Evolutionary conservation across 2,888 invertebrate species (phyloP).

Genomic region (Ophion obscuratus): DNA sequence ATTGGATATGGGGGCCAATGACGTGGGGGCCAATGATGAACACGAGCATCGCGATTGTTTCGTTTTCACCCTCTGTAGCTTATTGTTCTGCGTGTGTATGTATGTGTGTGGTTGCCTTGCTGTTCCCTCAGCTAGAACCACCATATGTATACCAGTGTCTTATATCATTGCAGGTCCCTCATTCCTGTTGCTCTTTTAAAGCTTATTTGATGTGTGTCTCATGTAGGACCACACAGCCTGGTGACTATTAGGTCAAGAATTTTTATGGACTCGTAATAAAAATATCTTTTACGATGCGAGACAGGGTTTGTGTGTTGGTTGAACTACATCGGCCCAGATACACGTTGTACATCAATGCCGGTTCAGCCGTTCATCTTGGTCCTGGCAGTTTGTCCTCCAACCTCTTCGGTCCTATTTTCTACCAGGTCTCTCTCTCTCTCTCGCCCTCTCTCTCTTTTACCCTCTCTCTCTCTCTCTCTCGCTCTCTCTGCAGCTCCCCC

Average conservation of each 20-base stretch:
- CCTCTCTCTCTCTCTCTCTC: no score
- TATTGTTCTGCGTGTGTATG: conserved; percentile 42
- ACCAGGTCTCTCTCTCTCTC: background rate
- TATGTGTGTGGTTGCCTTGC: background rate
- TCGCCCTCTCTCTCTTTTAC: no score
- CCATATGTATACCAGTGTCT: conserved; percentile 29
- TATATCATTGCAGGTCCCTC: conserved; percentile 29
- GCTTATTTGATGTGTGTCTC: conserved; percentile 24
- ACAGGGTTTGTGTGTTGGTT: conserved; percentile 7
- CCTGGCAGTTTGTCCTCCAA: conserved; percentile 32
- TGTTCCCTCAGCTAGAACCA: conserved; percentile 16
- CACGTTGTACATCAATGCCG: conserved; percentile 55
- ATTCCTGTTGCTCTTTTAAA: conserved; percentile 37
- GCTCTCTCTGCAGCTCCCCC: background rate
- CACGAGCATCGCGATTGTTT: conserved; percentile 43
- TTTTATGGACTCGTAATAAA: conserved; percentile 80
- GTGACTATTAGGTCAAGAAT: conserved; percentile 80
- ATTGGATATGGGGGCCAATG: conserved; percentile 77
- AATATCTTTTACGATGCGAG: conserved; percentile 71
- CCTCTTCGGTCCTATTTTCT: conserved; percentile 3
- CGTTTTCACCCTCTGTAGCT: conserved; percentile 64
- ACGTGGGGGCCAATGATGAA: conserved; percentile 2
- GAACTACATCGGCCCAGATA: conserved; percentile 33
- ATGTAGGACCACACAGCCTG: conserved; percentile 32
- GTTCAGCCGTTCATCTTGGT: conserved; percentile 48